Evolutionary conservation across 1,140 invertebrate species (phyloP), one percentile per base, ranked within the genome.

Genomic region (Drosophila pseudoobscura): DNA sequence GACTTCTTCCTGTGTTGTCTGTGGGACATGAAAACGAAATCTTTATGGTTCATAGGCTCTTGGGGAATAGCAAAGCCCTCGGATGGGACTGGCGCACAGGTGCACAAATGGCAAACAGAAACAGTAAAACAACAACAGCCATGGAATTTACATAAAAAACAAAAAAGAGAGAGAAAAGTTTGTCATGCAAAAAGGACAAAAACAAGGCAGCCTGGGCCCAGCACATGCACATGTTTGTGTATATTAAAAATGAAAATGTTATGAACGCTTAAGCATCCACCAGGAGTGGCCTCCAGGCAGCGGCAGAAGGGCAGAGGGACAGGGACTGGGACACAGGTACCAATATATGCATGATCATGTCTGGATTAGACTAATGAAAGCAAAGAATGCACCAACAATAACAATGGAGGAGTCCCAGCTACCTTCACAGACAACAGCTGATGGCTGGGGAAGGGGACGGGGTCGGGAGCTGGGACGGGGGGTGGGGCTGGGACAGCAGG

Each of bases 301-400:
- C 62, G 31, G 31, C 3, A 11, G 8, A 9, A 2, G 31, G 29
- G 29, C 0, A 29, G 3, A 24, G 24, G 24, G 0, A 24, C 24
- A 24, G 24, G 29, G 6, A 7, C 29, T 7, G 29, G 6, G 29
- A 24, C 24, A 4, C 8, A 39, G 35, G 35, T 11, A 39, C 11
- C 35, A 39, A 78, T 85, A 74, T 88, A 90, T 88, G 87, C 87
- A 77, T 83, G 82, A 90, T 90, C 87, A 90, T 90, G 87, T 90
- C 82, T 82, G 88, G 87, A 90, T 90, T 90, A 90, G 84, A 72
- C 79, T 90, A 87, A 87, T 87, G 78, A 90, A 90, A 80, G 75
- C 68, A 74, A 64, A 56, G 69, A 58, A 52, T 46, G 45, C 43
- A 51, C 29, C 57, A 20, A 49, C 35, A 61, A 47, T 35, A 45